Evolutionary conservation across 2,797 vertebrate genomes (phyloP), one percentile per base, ranked within the genome.

Genomic region (Sebastes hubbsi): DNA sequence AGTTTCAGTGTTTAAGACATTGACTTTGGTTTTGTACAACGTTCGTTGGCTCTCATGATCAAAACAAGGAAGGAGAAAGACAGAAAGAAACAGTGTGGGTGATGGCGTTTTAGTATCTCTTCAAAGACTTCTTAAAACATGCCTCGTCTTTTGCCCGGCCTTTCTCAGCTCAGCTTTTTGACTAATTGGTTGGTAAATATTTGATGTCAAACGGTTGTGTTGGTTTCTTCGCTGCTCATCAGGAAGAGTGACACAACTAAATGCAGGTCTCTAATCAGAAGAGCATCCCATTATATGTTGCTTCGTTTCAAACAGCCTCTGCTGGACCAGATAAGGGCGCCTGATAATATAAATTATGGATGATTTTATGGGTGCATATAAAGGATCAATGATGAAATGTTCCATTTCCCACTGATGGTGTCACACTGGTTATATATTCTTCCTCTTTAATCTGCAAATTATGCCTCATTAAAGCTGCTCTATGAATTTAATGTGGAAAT

Each of bases 381-480:
- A 91, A 87, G 83, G 75, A 91, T 87, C 88, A 80, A 87, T 87
- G 81, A 90, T 87, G 87, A 90, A 87, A 87, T 86, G 88, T 76
- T 90, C 77, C 78, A 66, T 81, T 77, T 89, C 78, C 82, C 79
- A 38, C 52, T 77, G 84, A 84, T 77, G 72, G 78, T 82, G 87
- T 88, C 83, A 80, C 68, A 58, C 72, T 77, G 70, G 77, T 87
- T 90, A 83, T 81, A 88, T 72, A 75, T 87, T 82, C 78, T 66
- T 76, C 76, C 20, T 75, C 84, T 91, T 88, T 92, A 89, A 91
- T 90, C 86, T 81, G 73, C 67, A 86, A 89, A 91, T 87, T 77
- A 89, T 84, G 77, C 62, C 87, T 91, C 89, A 87, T 91, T 93
- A 93, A 88, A 85, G 80, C 78, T 22, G 58, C 68, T n/a, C 85